Base-by-base conservation (phyloP, 30 jellyfish, hydroid and myxozoan genomes). In the Turritopsis rubra region DNA sequence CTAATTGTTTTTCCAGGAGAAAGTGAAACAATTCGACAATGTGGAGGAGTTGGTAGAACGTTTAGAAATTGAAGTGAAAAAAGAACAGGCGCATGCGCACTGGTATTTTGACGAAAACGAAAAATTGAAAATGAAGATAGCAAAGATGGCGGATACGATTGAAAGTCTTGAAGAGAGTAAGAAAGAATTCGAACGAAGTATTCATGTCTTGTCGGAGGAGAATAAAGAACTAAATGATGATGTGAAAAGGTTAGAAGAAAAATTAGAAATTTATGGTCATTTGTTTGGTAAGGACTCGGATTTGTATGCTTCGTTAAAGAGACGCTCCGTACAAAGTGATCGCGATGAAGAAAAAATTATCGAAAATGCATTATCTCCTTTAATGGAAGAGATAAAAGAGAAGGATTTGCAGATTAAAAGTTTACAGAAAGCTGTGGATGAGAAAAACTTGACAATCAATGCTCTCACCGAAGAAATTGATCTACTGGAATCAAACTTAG, bases 21-120 rank as follows among this genome's bases (percentile, higher is more conserved):
- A 71, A 71, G 30, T 82, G 52, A 68, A 52, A 24, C 88, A 82
- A 25, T 82, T 82, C 88, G 75, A 71, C 28, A 70, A 82, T 41
- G 88, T 82, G 24, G 88, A 82, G 16, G 88, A 82, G 29, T 73
- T 82, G 23, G 88, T 82, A 19, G 88, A 82, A 28, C 88, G 27
- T 16, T 71, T 82, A 29, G 88, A 82, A 72, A 28, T 29, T 16
- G 74, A 82, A 71, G 75, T 82, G 28, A 82, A 71, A 22, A 82
- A 66, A 29, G 88, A 82, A 71, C 41, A 71, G 53, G 85, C 88
- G 73, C 30, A 53, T 25, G 75, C 83, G 31, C 88, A 82, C 13
- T 82, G 88, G 88, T 82, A 82, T 72, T 68, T 70, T 18, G 88
- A 82, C 73, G 82, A 82, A 71, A 82, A 82, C 75, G 88, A 82